Evolutionary conservation across 2,113 vertebrate species (phyloP), one percentile per base, ranked within the genome.

Genomic region (Nettapus auritus): DNA sequence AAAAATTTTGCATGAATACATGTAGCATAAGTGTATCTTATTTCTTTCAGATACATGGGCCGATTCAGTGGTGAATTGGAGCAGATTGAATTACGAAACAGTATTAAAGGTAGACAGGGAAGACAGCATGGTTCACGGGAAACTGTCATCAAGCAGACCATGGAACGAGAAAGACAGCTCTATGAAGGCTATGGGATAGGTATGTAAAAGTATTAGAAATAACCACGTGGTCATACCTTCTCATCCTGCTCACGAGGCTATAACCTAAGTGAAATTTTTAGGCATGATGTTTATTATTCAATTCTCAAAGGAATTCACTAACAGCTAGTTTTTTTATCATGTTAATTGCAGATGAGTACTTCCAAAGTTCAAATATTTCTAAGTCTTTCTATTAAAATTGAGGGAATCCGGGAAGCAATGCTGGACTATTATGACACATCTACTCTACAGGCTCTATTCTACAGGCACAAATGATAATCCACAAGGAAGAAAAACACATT

Each of bases 31-130:
- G 31, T 84, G 19, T 7, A 2, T 90, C 62, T 95, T 79, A 22
- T 70, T 94, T 96, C 84, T 94, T 97, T 60, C 96, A 99, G 99
- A 79, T 99, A 99, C 60, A 98, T 99, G 79, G 98, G 98, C 81
- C 98, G 99, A 38, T 99, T 99, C 64, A 97, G 98, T 62, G 86
- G 60, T 6, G 99, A 99, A 79, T 95, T 99, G 60, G 99, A 99
- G 83, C 99, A 99, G 97, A 99, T 99, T 68, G 98, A 99, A 88
- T 95, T 99, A 76, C 97, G 97, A 7, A 99, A 99, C 88, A 98
- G 98, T 82, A 99, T 99, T 97, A 99, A 98, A 97, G 99, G 98
- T 88, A 99, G 99, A 52, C 99, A 99, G 97, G 99, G 99, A 74
- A 98, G 99, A 86, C 98, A 98, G 40, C 99, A 99, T 46, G 94